Conservation (phyloP, 2,797 vertebrate species). For the Euphonia xanthogaster region DNA sequence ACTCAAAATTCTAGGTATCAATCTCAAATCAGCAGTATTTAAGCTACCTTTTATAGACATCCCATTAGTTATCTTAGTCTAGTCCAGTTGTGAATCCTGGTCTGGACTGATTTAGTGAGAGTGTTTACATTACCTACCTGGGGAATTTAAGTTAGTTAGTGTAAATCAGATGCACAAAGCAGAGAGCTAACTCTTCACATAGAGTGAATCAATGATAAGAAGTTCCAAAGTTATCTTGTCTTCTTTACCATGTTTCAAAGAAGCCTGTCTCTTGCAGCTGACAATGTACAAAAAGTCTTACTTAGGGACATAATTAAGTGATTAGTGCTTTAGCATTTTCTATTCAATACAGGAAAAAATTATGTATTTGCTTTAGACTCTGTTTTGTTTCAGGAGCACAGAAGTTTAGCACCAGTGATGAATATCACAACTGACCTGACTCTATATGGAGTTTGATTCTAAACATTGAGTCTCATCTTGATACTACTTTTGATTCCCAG, state of each 20-base stretch:
- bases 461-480: background rate
- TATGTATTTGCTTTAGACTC: background rate
- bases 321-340: background rate
- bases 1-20: background rate
- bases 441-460: background rate
- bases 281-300: background rate
- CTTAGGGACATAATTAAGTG: background rate
- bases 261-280: background rate
- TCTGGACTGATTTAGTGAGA: background rate
- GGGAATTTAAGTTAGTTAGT: background rate
- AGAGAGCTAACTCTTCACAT: background rate
- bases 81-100: background rate
- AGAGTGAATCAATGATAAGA: background rate
- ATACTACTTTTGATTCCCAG: background rate
- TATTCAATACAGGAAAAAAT: background rate
- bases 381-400: background rate
- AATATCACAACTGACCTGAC: background rate
- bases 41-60: background rate
- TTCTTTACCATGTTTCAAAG: background rate
- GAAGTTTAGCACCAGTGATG: background rate
- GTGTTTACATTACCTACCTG: background rate
- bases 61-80: background rate
- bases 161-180: background rate
- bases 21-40: background rate
- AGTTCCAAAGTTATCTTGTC: background rate